Evolutionary conservation across 1,140 invertebrate genomes (phyloP).

Genomic region (Neodiprion virginianus): DNA sequence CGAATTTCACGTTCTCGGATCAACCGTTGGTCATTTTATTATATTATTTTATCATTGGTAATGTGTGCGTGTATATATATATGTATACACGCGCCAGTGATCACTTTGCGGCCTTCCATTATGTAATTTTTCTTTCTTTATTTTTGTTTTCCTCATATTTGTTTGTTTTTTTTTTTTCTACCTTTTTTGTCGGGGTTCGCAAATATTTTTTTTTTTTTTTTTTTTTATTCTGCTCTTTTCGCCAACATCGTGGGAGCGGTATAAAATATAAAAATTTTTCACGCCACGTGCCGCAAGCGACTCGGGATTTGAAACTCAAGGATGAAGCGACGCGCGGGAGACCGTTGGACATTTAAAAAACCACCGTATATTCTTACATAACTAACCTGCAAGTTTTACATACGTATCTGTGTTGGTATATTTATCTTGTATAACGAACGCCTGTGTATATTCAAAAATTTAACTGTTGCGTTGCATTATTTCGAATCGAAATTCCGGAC

Average conservation of each 20-base stretch:
- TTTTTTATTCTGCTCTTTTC: constrained; percentile 10
- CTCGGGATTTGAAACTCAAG: constrained; percentile 42
- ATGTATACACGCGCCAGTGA: no score
- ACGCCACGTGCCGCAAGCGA: constrained; percentile 33
- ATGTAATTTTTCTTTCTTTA: not conserved
- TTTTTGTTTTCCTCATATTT: not conserved
- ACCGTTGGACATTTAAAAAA: constrained; percentile 29
- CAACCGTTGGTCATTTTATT: no score
- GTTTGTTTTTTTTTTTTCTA: constrained; percentile 4
- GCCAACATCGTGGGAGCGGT: not conserved
- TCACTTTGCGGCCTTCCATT: no score
- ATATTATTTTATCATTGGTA: no score
- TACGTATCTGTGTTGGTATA: not conserved
- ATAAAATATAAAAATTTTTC: constrained; percentile 3
- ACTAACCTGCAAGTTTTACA: not conserved
- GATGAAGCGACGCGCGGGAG: constrained; percentile 34
- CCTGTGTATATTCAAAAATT: no score
- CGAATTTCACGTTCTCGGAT: no score
- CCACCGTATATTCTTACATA: not conserved
- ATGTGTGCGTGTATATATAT: no score
- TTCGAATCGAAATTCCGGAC: no score
- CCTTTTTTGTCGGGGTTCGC: not conserved
- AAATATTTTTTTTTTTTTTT: not conserved
- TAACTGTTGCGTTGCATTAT: no score
- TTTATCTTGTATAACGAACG: not conserved